These are phyloP conservation scores for Danio choprae DNA, from an alignment of 2,797 vertebrate genomes.

Conservation along the genomic window DNA sequence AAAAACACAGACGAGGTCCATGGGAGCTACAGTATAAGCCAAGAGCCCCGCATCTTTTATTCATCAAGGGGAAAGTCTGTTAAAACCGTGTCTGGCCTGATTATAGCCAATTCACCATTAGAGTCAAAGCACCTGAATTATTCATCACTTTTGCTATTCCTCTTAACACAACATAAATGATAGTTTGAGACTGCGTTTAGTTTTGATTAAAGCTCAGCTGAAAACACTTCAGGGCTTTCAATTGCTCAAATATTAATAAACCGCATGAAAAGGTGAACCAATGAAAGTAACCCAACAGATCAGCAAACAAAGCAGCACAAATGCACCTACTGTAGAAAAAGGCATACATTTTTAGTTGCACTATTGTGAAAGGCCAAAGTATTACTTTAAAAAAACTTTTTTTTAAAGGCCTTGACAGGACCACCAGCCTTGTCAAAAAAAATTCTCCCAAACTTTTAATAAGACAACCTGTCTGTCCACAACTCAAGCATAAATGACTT, in stretches of 20 bases:
- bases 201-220: constrained; percentile 49
- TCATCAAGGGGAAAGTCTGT: constrained; percentile 56
- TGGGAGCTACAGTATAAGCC: constrained; percentile 37
- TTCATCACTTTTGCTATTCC: constrained; percentile 53
- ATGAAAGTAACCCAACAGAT: not conserved
- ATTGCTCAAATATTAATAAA: constrained; percentile 19
- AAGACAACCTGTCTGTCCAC: not conserved
- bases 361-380: not conserved
- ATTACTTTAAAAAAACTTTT: not conserved
- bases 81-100: constrained; percentile 49
- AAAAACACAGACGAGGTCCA: constrained; percentile 42
- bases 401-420: not conserved
- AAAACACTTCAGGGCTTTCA: constrained; percentile 17
- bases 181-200: constrained; percentile 29
- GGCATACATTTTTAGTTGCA: no score
- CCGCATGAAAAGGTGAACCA: not conserved
- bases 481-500: not conserved
- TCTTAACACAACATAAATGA: constrained; percentile 55
- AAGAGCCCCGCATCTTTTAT: constrained; percentile 58
- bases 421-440: not conserved
- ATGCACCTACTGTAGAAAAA: not conserved
- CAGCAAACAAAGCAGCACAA: not conserved
- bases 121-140: constrained; percentile 63
- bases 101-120: constrained; percentile 49
- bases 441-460: not conserved